Percentiles rank a stretch among this genome's conserved stretches.
These are phyloP conservation scores for Siniperca undulata DNA, from an alignment of 2,797 vertebrate species.

Conservation along the genomic window DNA sequence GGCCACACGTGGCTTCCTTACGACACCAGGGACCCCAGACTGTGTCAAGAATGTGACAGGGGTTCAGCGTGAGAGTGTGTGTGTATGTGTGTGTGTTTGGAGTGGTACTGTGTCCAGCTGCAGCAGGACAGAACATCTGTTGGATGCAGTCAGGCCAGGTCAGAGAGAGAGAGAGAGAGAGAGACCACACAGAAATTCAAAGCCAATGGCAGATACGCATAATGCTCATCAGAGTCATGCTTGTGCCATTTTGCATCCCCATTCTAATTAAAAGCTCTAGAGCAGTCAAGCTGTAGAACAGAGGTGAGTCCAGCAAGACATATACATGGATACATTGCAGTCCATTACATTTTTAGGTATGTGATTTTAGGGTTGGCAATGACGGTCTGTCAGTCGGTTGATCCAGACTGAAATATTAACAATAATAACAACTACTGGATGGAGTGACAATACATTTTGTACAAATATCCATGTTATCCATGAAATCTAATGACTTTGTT, in stretches of 20 bases:
- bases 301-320: background rate
- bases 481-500: background rate
- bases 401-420: background rate
- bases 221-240: background rate
- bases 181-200: background rate
- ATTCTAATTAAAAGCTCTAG: background rate
- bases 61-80: constrained; percentile 9
- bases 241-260: constrained; percentile 12
- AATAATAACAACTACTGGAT: background rate
- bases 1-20: constrained; percentile 62
- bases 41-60: constrained; percentile 70
- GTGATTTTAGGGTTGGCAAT: no score
- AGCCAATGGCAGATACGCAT: constrained; percentile 1
- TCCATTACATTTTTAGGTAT: no score
- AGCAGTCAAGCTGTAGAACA: background rate
- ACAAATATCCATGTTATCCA: background rate
- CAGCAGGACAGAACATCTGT: constrained; percentile 75
- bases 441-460: background rate
- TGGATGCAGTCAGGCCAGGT: constrained; percentile 70
- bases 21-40: constrained; percentile 71
- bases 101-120: constrained; percentile 71
- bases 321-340: background rate
- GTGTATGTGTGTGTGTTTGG: constrained; percentile 48
- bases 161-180: constrained; percentile 20
- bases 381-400: no score